Conservation (phyloP, 1,140 invertebrate genomes). For the Arctopsyche grandis region DNA sequence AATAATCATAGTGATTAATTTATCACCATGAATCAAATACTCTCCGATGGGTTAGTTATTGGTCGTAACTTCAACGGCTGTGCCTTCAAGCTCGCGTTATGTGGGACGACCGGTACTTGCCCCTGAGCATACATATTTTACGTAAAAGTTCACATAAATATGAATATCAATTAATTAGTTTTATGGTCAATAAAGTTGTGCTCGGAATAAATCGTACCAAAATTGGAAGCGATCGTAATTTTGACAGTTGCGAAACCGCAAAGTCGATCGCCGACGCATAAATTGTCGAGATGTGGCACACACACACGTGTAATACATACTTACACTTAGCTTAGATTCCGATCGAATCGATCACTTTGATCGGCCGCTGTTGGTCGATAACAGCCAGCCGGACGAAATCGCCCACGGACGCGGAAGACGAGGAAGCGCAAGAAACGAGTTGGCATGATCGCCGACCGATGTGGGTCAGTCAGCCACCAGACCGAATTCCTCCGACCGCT, state of each 20-base stretch:
- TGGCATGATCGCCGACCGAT: slow-evolving; percentile 26
- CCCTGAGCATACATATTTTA: no score
- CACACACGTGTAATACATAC: not conserved
- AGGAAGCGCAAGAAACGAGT: slow-evolving; percentile 32
- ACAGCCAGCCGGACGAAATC: not conserved
- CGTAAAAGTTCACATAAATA: no score
- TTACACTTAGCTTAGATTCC: slow-evolving; percentile 18
- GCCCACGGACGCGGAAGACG: slow-evolving; percentile 1
- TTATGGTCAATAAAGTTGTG: no score
- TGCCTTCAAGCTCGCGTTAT: no score
- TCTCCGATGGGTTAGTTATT: no score
- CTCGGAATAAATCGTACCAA: no score
- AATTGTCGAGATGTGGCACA: not conserved
- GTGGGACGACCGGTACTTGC: no score
- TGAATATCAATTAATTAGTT: no score
- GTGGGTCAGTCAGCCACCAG: slow-evolving; percentile 38
- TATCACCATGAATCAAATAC: no score
- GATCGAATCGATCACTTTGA: slow-evolving; percentile 35
- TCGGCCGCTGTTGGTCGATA: slow-evolving; percentile 1
- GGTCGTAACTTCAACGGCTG: no score
- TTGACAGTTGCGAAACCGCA: not conserved
- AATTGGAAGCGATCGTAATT: not conserved
- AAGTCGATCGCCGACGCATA: not conserved
- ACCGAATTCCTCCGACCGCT: slow-evolving; percentile 41
- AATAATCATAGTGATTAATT: no score